Conservation (phyloP, 2,113 vertebrate genomes). For the Ifrita kowaldi region DNA sequence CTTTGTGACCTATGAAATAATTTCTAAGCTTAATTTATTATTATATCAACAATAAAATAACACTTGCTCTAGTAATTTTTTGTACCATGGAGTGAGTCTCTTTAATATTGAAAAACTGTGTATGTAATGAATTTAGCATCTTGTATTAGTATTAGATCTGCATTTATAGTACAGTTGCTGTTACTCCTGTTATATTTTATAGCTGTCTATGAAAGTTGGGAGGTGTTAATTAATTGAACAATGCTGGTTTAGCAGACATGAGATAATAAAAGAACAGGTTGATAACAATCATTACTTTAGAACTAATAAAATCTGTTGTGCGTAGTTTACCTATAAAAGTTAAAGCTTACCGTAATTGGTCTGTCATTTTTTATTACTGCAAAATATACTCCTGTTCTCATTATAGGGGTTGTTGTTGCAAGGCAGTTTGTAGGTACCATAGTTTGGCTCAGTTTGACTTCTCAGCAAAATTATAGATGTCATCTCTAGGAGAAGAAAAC, state of each 20-base stretch:
- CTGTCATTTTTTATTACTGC: conserved; percentile 28
- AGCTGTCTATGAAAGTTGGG: neutral
- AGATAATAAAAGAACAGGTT: conserved; percentile 1
- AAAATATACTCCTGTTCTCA: neutral
- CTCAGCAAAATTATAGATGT: neutral
- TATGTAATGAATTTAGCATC: neutral
- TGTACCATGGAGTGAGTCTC: neutral
- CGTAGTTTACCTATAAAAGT: conserved; percentile 39
- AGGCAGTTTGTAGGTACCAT: neutral
- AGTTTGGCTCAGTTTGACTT: neutral
- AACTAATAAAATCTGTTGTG: conserved; percentile 36
- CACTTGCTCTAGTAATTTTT: neutral
- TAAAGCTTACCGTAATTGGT: neutral
- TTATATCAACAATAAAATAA: neutral
- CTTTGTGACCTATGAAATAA: neutral
- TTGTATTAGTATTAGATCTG: neutral
- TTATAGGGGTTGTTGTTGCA: neutral
- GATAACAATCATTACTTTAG: conserved; percentile 14
- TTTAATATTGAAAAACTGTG: neutral
- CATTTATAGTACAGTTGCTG: neutral
- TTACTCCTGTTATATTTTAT: conserved; percentile 1
- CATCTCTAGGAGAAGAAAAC: neutral
- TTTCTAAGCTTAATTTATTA: neutral
- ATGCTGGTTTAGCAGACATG: neutral
- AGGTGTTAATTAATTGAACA: conserved; percentile 28